Evolutionary conservation across 1,140 invertebrate species (phyloP), one percentile per base, ranked within the genome.

Genomic region (Notospermus geniculatus): DNA sequence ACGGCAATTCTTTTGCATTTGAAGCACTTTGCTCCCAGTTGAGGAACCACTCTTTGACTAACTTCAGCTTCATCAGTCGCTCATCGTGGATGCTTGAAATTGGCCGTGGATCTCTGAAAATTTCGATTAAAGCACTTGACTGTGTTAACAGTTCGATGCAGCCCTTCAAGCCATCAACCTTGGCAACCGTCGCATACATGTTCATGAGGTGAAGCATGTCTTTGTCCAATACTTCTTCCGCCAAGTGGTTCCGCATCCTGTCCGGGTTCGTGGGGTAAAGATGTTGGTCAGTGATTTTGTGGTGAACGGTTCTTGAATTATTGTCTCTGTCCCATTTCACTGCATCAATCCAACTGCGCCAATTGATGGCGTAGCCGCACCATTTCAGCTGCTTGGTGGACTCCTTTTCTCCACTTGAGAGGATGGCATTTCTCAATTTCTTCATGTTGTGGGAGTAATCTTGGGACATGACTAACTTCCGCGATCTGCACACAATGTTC

Each of bases 231-330:
- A 65, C 50, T 7, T 65, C 64, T 54, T 65, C 64, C 9, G 60
- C 64, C 4, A 65, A 28, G 7, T 62, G 22, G 23, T 65, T 65
- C 1, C 60, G 15, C 60, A 66, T 65, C 52, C 59, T 58, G 17
- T 23, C 15, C 27, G 28, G 27, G 1, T 39, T 5, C 5, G 32
- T 50, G 43, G 56, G 56, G n/a, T 29, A 46, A 0, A 65, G 15
- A 32, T 65, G 60, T 25, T 62, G 56, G 29, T 62, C 52, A 4
- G 30, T 54, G 15, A 65, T 25, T 23, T 54, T 65, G 9, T 28
- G 39, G 29, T 62, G 60, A 15, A 59, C 11, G 17, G 50, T 25
- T 15, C 59, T 13, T 1, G 39, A 25, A 54, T 59, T 50, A 9
- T 36, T 25, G 19, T 57, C 27, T n/a, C n/a, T n/a, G 32, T 65